These are phyloP conservation scores for Aphrophora alni DNA, from an alignment of 2,888 invertebrate species.

Conservation along the genomic window DNA sequence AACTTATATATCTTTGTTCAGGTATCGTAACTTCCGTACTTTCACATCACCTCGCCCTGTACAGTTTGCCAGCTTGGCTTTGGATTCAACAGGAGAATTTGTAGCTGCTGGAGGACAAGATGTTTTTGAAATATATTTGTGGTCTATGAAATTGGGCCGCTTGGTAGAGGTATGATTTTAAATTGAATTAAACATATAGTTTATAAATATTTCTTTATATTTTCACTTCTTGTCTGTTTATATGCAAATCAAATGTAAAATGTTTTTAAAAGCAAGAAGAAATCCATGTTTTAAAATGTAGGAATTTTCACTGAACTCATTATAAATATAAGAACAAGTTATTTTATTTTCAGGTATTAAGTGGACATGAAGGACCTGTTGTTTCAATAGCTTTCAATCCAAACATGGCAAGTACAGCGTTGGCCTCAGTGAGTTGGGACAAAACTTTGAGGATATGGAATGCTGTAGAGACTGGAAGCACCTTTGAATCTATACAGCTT, in stretches of 20 bases:
- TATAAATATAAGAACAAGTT: too few relatives aligned
- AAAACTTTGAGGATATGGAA: slow-evolving; percentile 92
- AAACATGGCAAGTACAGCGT: slow-evolving; percentile 69
- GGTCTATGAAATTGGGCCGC: slow-evolving; percentile 93
- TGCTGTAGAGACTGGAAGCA: slow-evolving; percentile 80
- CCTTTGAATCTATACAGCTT: slow-evolving; percentile 81
- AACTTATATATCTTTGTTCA: too few relatives aligned
- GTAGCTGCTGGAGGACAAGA: slow-evolving; percentile 96
- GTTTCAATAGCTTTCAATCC: slow-evolving; percentile 83
- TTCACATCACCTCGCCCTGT: slow-evolving; percentile 90
- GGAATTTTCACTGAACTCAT: too few relatives aligned
- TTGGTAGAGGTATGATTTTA: slow-evolving; percentile 75
- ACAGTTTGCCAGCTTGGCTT: slow-evolving; percentile 88
- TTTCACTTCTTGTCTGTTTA: too few relatives aligned
- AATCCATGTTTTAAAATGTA: too few relatives aligned
- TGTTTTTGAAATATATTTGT: slow-evolving; percentile 93
- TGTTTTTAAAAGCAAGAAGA: too few relatives aligned
- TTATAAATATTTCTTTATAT: too few relatives aligned
- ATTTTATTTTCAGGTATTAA: slow-evolving; percentile 66
- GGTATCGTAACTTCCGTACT: slow-evolving; percentile 98
- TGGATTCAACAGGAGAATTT: slow-evolving; percentile 91
- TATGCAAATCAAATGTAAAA: too few relatives aligned
- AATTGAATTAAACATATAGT: not conserved
- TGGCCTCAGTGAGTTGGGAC: slow-evolving; percentile 96
- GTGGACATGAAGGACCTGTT: slow-evolving; percentile 95